Base-by-base conservation (phyloP, 2,797 vertebrate species). In the Nyctibius grandis region DNA sequence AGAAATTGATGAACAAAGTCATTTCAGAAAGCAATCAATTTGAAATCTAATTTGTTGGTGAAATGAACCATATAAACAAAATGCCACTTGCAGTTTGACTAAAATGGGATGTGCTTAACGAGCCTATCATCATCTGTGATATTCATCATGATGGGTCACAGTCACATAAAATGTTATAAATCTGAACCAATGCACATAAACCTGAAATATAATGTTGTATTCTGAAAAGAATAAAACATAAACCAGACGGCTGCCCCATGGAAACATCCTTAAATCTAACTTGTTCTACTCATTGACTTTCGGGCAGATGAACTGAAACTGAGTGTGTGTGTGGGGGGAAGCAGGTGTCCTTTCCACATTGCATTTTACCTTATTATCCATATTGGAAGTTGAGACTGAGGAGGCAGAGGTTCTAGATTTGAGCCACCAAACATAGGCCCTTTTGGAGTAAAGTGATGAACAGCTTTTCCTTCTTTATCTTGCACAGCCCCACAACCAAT, bases 51-150 rank as follows among this genome's bases (percentile, higher is more conserved):
- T 98, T 98, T 98, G 98, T 98, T 97, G 97, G 98, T 78, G 97
- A 98, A 98, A 98, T 98, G 98, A 98, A 98, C 98, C 98, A 97
- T 98, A 97, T 97, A 98, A 98, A 98, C 97, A 98, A 98, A 98
- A 98, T 97, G 97, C 97, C 98, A 97, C 97, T 98, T 95, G 97
- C 97, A 96, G 97, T 98, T 98, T 97, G 95, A 98, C 95, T 98
- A 96, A 98, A 98, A 98, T 97, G 98, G 98, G 97, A 97, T 97
- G 97, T 97, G 97, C 90, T 98, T 98, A 98, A 98, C 97, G 97
- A 98, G 97, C 96, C 97, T 94, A 97, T 98, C 98, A 97, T 98
- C 94, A 92, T 97, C 97, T 69, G 86, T 51, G 77, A 95, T 97
- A 96, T 96, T 97, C 97, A 97, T 98, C 96, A 95, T 80, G 22